A percentile compares a stretch with the other conserved stretches of the same genome.
Evolutionary conservation across 2,888 invertebrate species (phyloP).

Genomic region (Melieria crassipennis): DNA sequence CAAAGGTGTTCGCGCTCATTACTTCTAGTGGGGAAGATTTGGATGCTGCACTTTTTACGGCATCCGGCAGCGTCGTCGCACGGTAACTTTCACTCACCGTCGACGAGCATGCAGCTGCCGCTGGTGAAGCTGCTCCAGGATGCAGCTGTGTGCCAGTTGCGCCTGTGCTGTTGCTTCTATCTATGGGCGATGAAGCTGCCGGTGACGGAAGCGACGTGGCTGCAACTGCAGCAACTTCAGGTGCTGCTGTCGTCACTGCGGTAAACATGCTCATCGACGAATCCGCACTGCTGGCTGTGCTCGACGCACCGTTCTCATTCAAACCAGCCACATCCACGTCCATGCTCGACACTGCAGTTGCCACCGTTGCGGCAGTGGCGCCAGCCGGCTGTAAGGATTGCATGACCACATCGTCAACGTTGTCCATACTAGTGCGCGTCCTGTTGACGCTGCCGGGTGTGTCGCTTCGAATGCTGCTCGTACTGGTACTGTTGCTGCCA

Average conservation of each 20-base stretch:
- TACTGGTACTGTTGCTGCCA: slow-evolving; percentile 42
- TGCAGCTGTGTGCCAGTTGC: slow-evolving; percentile 6
- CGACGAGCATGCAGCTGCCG: slow-evolving; percentile 24
- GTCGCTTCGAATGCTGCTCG: slow-evolving; percentile 40
- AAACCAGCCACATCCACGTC: too few species aligned
- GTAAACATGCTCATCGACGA: slow-evolving; percentile 25
- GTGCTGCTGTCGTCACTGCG: slow-evolving; percentile 27
- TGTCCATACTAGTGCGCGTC: slow-evolving; percentile 29
- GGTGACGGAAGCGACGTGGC: slow-evolving; percentile 14
- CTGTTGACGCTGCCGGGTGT: slow-evolving; percentile 41
- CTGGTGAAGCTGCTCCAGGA: slow-evolving; percentile 30
- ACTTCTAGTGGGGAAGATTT: neutral
- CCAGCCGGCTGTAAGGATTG: slow-evolving; percentile 14
- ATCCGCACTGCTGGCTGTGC: slow-evolving; percentile 24
- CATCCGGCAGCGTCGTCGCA: slow-evolving; percentile 35
- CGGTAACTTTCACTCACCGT: slow-evolving; percentile 14
- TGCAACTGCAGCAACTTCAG: slow-evolving; percentile 31
- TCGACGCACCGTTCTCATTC: too few species aligned
- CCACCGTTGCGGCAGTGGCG: slow-evolving; percentile 33
- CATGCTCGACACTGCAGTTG: neutral
- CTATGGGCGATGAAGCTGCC: slow-evolving; percentile 11
- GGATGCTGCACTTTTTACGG: neutral
- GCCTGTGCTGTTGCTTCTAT: neutral
- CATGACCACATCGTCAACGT: neutral
- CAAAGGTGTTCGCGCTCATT: slow-evolving; percentile 20